Evolutionary conservation across 2,113 vertebrate genomes (phyloP).

Genomic region (Cathartes aura): DNA sequence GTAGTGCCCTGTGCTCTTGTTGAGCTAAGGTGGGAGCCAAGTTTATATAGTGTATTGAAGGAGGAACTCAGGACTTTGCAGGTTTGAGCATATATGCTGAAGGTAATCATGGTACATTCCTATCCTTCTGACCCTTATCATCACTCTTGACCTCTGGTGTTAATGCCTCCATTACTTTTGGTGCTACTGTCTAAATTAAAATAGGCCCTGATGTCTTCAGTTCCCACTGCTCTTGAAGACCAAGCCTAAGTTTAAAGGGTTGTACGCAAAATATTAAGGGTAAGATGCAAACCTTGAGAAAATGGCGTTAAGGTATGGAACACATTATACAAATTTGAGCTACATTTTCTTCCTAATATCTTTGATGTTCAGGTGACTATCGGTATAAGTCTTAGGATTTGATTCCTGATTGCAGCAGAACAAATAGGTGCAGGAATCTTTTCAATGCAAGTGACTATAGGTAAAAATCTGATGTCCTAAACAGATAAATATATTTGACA

Average conservation of each 20-base stretch:
- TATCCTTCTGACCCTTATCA: background rate
- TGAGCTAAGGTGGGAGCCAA: background rate
- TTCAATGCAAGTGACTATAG: background rate
- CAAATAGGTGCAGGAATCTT: background rate
- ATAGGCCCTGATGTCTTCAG: background rate
- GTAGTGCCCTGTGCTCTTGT: background rate
- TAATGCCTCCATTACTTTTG: background rate
- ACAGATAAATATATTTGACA: background rate
- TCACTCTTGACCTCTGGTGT: background rate
- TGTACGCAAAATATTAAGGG: background rate
- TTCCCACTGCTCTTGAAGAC: background rate
- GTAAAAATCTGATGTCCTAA: background rate
- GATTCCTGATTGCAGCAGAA: background rate
- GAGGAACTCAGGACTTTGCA: background rate
- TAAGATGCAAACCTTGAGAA: background rate
- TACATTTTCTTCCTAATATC: background rate
- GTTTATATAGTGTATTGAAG: background rate
- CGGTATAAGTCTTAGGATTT: background rate
- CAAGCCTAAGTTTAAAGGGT: background rate
- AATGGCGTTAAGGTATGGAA: background rate
- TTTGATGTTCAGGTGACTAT: background rate
- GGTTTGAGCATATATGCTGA: background rate
- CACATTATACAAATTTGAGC: background rate
- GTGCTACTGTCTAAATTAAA: background rate
- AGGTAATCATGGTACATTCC: background rate